Percentiles rank a stretch among this genome's conserved stretches.
phyloP scores from a whole-genome alignment of 1,140 invertebrate species.

The Philaenus spumarius region DNA sequence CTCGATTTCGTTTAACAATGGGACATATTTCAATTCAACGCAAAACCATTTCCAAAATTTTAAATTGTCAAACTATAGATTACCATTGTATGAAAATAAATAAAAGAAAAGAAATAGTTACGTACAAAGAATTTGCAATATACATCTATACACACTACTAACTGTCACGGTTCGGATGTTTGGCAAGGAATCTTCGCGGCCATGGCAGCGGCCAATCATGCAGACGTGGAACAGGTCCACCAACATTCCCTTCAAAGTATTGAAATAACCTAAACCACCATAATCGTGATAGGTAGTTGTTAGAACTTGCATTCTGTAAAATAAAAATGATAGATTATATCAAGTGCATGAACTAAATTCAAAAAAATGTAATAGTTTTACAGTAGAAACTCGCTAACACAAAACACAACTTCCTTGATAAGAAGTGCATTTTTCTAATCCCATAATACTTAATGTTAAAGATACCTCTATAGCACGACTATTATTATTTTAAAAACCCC shows the following conservation, averaged over 20 bases:
- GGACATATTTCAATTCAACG: too few species aligned
- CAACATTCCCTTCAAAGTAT: constrained; percentile 81
- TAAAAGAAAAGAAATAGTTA: too few species aligned
- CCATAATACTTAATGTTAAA: too few species aligned
- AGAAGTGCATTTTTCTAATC: too few species aligned
- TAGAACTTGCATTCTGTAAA: constrained; percentile 51
- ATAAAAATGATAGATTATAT: too few species aligned
- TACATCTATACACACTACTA: constrained; percentile 38
- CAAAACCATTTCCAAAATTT: too few species aligned
- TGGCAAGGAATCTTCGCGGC: constrained; percentile 58
- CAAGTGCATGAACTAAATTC: not conserved
- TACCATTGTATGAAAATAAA: too few species aligned
- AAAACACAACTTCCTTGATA: not conserved
- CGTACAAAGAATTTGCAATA: too few species aligned
- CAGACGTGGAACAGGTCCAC: constrained; percentile 66
- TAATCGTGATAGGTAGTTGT: constrained; percentile 64
- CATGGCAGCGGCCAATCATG: constrained; percentile 82
- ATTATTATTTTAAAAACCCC: too few species aligned
- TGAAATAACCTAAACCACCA: constrained; percentile 81
- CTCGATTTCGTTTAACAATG: too few species aligned
- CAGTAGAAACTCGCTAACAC: not conserved
- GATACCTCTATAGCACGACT: too few species aligned
- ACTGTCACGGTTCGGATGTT: constrained; percentile 53
- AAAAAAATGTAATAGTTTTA: not conserved
- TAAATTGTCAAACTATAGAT: too few species aligned